Evolutionary conservation across 2,888 invertebrate species (phyloP).

Genomic region (Protophormia terraenovae): DNA sequence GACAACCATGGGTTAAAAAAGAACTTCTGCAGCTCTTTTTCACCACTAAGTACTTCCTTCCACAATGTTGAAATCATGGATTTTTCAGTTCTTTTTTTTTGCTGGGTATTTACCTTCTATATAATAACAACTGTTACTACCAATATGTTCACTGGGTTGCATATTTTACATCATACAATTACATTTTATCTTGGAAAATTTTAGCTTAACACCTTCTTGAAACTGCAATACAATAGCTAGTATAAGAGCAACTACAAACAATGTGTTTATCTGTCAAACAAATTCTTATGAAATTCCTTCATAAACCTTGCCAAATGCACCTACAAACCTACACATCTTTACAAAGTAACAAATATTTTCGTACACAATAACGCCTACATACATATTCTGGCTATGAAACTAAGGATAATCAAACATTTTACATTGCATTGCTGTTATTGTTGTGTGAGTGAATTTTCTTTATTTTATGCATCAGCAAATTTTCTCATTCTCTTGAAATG

Average conservation of each 20-base stretch:
- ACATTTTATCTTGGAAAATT: background rate
- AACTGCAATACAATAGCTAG: background rate
- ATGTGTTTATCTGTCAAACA: background rate
- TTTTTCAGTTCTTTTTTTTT: no score
- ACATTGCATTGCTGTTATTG: background rate
- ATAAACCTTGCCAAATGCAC: background rate
- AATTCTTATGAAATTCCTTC: background rate
- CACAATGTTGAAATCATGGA: no score
- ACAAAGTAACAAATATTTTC: background rate
- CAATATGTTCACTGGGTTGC: no score
- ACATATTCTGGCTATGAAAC: background rate
- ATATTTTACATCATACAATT: no score
- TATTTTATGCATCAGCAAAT: slow-evolving; percentile 19
- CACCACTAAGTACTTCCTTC: no score
- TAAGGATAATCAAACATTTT: slow-evolving; percentile 2
- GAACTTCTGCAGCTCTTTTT: no score
- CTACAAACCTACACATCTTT: background rate
- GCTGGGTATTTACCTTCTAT: no score
- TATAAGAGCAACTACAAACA: background rate
- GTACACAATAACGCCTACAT: background rate
- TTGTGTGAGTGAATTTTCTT: slow-evolving; percentile 16
- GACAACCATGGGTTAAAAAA: no score
- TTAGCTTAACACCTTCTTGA: slow-evolving; percentile 11
- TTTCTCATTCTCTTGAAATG: background rate
- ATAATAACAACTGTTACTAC: no score